These are phyloP conservation scores for Trichopria drosophilae DNA, from an alignment of 2,888 invertebrate genomes.

Conservation along the genomic window DNA sequence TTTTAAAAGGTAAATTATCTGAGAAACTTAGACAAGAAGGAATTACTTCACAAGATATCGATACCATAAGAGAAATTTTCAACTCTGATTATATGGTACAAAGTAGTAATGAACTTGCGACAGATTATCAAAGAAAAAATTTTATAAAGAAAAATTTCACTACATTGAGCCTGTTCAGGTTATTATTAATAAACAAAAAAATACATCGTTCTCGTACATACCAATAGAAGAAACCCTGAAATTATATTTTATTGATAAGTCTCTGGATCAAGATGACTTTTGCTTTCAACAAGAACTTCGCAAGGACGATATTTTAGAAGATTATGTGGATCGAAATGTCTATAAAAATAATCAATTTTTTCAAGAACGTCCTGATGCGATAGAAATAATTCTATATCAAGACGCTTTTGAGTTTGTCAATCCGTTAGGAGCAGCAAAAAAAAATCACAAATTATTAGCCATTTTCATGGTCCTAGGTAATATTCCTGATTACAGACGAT, in stretches of 20 bases:
- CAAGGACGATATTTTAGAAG: slow-evolving; percentile 31
- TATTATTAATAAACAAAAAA: slow-evolving; percentile 3
- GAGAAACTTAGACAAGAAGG: slow-evolving; percentile 10
- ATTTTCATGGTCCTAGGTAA: slow-evolving; percentile 44
- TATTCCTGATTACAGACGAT: slow-evolving; percentile 37
- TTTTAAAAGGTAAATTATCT: slow-evolving; percentile 22
- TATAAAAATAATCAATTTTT: slow-evolving; percentile 35
- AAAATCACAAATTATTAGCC: slow-evolving; percentile 43
- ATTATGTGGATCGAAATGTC: slow-evolving; percentile 39
- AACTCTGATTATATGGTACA: slow-evolving; percentile 9
- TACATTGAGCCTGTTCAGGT: slow-evolving; percentile 1
- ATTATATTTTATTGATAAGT: slow-evolving; percentile 9
- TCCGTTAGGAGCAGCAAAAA: slow-evolving; percentile 42
- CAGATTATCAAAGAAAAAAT: slow-evolving; percentile 25
- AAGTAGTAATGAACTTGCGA: slow-evolving; percentile 10
- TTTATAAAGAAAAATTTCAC: slow-evolving; percentile 16
- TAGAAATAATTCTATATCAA: slow-evolving; percentile 43
- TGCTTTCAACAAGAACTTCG: not conserved
- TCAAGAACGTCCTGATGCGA: slow-evolving; percentile 31
- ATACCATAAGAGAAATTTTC: slow-evolving; percentile 19
- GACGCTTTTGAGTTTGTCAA: slow-evolving; percentile 46
- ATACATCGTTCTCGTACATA: slow-evolving; percentile 17
- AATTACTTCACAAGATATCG: slow-evolving; percentile 14
- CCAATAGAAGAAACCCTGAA: slow-evolving; percentile 15
- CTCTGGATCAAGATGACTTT: no score